These are phyloP conservation scores for Sarcophilus harrisii DNA, from an alignment of 2,797 vertebrate genomes.

Conservation along the genomic window DNA sequence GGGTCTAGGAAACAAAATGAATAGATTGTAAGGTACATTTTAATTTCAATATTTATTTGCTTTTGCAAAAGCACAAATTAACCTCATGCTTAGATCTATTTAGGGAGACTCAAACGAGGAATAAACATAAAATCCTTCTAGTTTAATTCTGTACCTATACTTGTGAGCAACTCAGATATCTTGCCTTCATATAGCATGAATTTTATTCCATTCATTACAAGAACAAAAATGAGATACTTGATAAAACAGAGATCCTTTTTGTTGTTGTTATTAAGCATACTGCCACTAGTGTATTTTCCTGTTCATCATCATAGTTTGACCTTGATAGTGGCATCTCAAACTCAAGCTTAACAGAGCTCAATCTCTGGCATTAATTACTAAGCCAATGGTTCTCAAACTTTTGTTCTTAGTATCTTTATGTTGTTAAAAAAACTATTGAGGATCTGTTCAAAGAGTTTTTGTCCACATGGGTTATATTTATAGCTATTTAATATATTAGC, in stretches of 20 bases:
- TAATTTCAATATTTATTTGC: slow-evolving; percentile 46
- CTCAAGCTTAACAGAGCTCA: neutral
- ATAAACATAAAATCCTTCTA: neutral
- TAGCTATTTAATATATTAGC: too few relatives aligned
- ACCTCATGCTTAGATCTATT: slow-evolving; percentile 20
- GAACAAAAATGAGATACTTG: neutral
- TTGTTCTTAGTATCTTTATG: too few relatives aligned
- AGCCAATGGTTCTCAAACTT: too few relatives aligned
- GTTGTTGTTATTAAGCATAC: neutral
- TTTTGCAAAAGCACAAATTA: slow-evolving; percentile 36
- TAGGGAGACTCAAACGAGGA: neutral
- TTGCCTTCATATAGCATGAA: neutral
- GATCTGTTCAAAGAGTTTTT: too few relatives aligned
- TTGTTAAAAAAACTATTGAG: too few relatives aligned
- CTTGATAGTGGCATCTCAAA: neutral
- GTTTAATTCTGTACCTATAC: neutral
- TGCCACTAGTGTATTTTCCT: neutral
- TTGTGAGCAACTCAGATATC: slow-evolving; percentile 26
- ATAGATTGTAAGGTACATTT: neutral
- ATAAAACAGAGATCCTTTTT: neutral
- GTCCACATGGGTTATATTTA: too few relatives aligned
- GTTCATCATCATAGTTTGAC: neutral
- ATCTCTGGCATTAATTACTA: neutral
- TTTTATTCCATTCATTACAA: neutral
- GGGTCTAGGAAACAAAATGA: neutral